phyloP scores from a whole-genome alignment of 2,888 invertebrate genomes.

The Netelia fuscicornis region DNA sequence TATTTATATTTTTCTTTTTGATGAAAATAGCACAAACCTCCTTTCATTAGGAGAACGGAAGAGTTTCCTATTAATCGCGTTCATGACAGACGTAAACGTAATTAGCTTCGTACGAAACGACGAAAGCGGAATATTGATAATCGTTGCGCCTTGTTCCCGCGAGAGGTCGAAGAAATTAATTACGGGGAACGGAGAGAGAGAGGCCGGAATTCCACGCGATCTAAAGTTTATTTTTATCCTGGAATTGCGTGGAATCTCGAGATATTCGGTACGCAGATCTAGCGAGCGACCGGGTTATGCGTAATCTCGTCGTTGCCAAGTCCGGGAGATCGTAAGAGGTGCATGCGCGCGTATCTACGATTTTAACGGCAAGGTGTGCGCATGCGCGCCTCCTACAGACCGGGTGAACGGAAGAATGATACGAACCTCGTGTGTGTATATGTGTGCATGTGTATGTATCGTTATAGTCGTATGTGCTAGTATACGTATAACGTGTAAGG shows the following conservation, averaged over 20 bases:
- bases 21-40: too few species aligned
- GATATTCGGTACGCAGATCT: constrained; percentile 31
- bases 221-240: constrained; percentile 26
- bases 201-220: constrained; percentile 58
- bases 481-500: constrained; percentile 9
- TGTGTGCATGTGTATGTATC: constrained; percentile 9
- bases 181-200: background rate
- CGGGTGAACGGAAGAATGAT: background rate
- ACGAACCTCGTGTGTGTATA: background rate
- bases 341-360: constrained; percentile 43
- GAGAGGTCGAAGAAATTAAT: constrained; percentile 35
- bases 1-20: background rate
- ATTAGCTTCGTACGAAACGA: too few species aligned
- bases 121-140: too few species aligned
- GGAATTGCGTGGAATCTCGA: constrained; percentile 49
- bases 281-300: constrained; percentile 20
- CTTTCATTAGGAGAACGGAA: too few species aligned
- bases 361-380: constrained; percentile 51
- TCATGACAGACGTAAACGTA: too few species aligned
- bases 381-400: constrained; percentile 53
- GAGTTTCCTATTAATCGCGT: too few species aligned
- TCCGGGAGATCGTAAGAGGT: constrained; percentile 54
- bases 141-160: constrained; percentile 10
- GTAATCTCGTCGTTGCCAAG: constrained; percentile 45
- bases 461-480: background rate